phyloP scores from a whole-genome alignment of 30 jellyfish, hydroid and myxozoan species.

The Hydra vulgaris region DNA sequence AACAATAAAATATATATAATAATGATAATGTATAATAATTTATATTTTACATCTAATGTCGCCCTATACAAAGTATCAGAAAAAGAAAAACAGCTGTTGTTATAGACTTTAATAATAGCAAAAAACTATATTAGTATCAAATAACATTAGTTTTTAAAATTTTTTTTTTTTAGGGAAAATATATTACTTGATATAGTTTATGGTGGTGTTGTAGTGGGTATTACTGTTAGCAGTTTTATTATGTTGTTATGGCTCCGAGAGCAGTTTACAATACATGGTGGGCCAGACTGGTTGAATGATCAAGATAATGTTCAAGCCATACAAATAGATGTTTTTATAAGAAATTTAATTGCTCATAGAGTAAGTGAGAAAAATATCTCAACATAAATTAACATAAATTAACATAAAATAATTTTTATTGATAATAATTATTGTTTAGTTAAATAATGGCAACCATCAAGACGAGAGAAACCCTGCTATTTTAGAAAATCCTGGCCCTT shows the following conservation, averaged over 20 bases:
- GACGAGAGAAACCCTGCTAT: background rate
- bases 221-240: conserved; percentile 83
- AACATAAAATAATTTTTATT: too few species aligned
- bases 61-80: too few species aligned
- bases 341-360: conserved; percentile 21
- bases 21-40: too few species aligned
- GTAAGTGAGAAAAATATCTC: too few species aligned
- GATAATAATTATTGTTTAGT: background rate
- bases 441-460: background rate
- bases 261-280: conserved; percentile 92
- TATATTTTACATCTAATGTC: too few species aligned
- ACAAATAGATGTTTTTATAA: conserved; percentile 19
- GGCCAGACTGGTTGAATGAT: conserved; percentile 82
- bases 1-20: too few species aligned
- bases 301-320: conserved; percentile 23
- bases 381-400: too few species aligned
- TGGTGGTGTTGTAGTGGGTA: conserved; percentile 79
- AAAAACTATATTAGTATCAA: too few species aligned
- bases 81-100: too few species aligned
- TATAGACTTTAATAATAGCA: too few species aligned
- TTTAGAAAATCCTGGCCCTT: background rate
- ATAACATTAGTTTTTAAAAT: background rate
- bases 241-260: conserved; percentile 92
- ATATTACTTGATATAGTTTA: conserved; percentile 59
- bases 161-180: conserved; percentile 56